Evolutionary conservation across 2,797 vertebrate genomes (phyloP).

Genomic region (Halcyon smyrnensis): DNA sequence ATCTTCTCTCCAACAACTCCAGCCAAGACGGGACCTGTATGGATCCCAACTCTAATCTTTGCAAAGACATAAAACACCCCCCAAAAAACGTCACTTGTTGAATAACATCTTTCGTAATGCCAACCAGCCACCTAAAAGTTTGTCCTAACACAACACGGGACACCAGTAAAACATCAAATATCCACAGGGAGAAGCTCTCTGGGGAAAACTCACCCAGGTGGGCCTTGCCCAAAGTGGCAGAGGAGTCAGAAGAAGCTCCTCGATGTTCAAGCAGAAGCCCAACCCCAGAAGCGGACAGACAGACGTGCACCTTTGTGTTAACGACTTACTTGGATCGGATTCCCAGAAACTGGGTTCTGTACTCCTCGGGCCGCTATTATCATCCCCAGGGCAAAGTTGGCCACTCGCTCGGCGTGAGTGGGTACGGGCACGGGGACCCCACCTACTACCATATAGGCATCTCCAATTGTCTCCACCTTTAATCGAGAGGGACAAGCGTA

Average conservation of each 20-base stretch:
- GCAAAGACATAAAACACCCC: slow-evolving; percentile 44
- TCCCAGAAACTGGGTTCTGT: slow-evolving; percentile 81
- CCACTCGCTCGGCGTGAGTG: slow-evolving; percentile 82
- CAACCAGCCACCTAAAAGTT: neutral
- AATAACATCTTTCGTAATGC: neutral
- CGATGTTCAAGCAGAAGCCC: neutral
- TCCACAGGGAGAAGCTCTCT: neutral
- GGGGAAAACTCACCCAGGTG: neutral
- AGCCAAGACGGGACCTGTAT: slow-evolving; percentile 79
- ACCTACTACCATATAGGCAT: slow-evolving; percentile 86
- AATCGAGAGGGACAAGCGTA: slow-evolving; percentile 2
- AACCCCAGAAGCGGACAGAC: neutral
- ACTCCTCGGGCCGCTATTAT: slow-evolving; percentile 82
- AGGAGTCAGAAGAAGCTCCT: neutral
- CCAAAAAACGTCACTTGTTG: neutral
- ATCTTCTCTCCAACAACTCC: slow-evolving; percentile 84
- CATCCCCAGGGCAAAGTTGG: slow-evolving; percentile 86
- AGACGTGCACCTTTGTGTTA: neutral
- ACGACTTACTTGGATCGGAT: slow-evolving; percentile 80
- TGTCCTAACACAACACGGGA: neutral
- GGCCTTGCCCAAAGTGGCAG: neutral
- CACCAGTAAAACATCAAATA: neutral
- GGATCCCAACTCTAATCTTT: slow-evolving; percentile 81
- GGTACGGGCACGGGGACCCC: slow-evolving; percentile 83
- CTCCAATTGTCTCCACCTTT: slow-evolving; percentile 82